Evolutionary conservation across 2,888 invertebrate genomes (phyloP).

Genomic region (Trileptium ribeirensis): DNA sequence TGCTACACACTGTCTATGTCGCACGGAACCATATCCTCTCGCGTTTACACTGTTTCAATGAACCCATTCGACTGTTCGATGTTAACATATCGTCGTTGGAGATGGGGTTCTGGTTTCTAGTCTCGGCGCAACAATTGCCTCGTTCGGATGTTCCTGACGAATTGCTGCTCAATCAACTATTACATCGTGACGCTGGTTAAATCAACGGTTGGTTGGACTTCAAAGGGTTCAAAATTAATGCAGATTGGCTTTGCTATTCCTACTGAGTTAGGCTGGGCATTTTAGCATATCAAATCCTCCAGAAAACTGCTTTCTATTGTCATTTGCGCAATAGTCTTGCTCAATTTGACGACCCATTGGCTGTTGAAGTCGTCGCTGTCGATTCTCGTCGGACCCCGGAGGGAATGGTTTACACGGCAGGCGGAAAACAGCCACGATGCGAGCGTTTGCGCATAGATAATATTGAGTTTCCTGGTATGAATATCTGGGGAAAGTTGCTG

Average conservation of each 20-base stretch:
- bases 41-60: not conserved
- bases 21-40: not conserved
- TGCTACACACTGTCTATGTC: not conserved
- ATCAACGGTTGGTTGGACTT: not conserved
- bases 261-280: not conserved
- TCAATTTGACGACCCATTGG: too few relatives aligned
- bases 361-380: too few relatives aligned
- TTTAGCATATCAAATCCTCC: not conserved
- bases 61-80: not conserved
- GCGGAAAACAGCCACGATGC: not conserved
- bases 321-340: too few relatives aligned
- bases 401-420: not conserved
- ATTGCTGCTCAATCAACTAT: not conserved
- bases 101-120: not conserved
- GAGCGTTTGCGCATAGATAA: not conserved
- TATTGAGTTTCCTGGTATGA: not conserved
- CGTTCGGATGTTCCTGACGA: not conserved
- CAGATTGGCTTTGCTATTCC: not conserved
- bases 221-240: not conserved
- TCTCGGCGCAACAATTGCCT: not conserved
- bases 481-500: not conserved
- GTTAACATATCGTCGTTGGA: not conserved
- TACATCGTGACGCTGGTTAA: not conserved
- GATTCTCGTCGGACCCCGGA: not conserved
- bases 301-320: too few relatives aligned